Evolutionary conservation across 1,140 invertebrate species (phyloP), one percentile per base, ranked within the genome.

Genomic region (Harlomillsia oculata): DNA sequence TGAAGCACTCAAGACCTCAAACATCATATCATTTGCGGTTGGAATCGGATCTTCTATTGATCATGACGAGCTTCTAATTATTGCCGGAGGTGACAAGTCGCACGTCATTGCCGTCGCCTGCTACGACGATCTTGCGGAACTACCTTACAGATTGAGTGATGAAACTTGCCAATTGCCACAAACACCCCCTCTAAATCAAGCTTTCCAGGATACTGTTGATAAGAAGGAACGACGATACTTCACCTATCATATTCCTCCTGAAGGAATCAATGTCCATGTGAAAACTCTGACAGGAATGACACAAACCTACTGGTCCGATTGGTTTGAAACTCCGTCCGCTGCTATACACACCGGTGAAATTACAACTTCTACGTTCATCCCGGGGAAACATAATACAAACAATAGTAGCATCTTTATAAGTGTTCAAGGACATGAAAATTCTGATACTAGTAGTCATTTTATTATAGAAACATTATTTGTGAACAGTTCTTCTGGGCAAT

Each of bases 81-180:
- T 59, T 25, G 51, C 57, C 1, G 29, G 25, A 13, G 20, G 30
- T 18, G 26, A 59, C 13, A n/a, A 23, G 13, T 23, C 11, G 11
- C 41, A 25, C 1, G 43, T 59, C 1, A 26, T 59, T 18, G 5
- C 32, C 1, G 11, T 46, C 0, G 28, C 29, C 1, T 30, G 30
- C 8, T 59, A 48, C 26, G 57, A 53, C 21, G 25, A 41, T n/a
- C 21, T 59, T 0, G 18, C 13, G 6, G 57, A 59, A 52, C 30
- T 59, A 3, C 20, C 41, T 14, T 39, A 23, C 30, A 0, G 41
- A 32, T 5, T 59, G 4, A 59, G 48, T 37, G 25, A 29, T 5
- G 41, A 59, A 16, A 49, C 51, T 25, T 59, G 57, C 23, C 5
- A 4, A 1, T 18, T 59, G 0, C 41, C 50, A 13, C 43, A 48